Evolutionary conservation across 2,797 vertebrate genomes (phyloP).

Genomic region (Molossus molossus): DNA sequence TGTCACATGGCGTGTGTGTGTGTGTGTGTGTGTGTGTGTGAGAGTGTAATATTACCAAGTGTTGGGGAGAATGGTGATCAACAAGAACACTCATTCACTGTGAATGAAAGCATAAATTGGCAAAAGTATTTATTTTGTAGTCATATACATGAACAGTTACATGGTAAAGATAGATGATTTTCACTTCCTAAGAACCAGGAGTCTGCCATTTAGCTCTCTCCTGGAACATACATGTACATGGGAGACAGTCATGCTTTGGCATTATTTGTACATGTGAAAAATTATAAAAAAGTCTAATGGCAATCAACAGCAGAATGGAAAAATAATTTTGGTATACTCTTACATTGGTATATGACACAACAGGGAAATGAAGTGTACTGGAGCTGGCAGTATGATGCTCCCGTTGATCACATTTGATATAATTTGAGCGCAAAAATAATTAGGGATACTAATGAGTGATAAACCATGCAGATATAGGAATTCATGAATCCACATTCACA

Average conservation of each 20-base stretch:
- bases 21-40: not conserved
- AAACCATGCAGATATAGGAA: not conserved
- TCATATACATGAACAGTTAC: not conserved
- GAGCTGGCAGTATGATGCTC: not conserved
- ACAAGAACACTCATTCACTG: not conserved
- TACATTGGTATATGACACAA: not conserved
- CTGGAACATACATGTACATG: not conserved
- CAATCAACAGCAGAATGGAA: not conserved
- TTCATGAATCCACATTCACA: not conserved
- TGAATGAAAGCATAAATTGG: constrained; percentile 24
- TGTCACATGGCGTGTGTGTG: not conserved
- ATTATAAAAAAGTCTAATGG: not conserved
- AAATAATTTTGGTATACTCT: not conserved
- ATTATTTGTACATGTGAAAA: not conserved
- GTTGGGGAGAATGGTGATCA: not conserved
- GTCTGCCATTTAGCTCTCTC: not conserved
- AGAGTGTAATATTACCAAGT: not conserved
- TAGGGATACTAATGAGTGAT: not conserved
- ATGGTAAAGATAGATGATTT: not conserved
- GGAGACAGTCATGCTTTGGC: not conserved
- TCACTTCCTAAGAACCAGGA: not conserved
- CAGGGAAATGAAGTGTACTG: not conserved
- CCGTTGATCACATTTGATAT: constrained; percentile 20
- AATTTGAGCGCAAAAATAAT: not conserved
- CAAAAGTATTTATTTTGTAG: constrained; percentile 4